phyloP scores from a whole-genome alignment of 2,113 vertebrate genomes.

The Sakesphorus luctuosus region DNA sequence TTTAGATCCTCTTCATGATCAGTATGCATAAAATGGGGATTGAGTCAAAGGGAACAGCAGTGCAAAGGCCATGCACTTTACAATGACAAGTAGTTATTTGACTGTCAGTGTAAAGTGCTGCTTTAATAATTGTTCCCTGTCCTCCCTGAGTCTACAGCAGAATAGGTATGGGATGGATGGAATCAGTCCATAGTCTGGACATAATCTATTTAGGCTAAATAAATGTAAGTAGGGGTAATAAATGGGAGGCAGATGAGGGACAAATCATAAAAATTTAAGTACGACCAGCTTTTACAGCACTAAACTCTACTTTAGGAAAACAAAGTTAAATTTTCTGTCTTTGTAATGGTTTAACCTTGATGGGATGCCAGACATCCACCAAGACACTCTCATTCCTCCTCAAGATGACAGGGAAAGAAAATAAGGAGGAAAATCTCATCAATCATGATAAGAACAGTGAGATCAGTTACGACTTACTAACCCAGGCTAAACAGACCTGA shows the following conservation, averaged over 20 bases:
- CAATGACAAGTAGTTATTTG: neutral
- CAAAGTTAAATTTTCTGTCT: neutral
- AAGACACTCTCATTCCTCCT: neutral
- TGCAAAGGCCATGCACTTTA: neutral
- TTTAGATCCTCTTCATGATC: neutral
- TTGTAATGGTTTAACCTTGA: neutral
- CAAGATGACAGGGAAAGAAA: neutral
- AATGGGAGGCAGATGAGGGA: neutral
- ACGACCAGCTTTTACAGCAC: neutral
- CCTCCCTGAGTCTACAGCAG: neutral
- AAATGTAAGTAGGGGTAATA: neutral
- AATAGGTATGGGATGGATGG: neutral
- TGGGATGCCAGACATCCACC: neutral
- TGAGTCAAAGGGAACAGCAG: neutral
- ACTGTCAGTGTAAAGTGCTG: neutral
- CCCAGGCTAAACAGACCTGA: neutral
- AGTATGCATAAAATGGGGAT: neutral
- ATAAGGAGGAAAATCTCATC: neutral
- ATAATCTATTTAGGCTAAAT: neutral
- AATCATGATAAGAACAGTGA: neutral
- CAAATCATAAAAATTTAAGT: neutral
- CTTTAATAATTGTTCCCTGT: neutral
- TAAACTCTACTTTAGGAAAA: neutral
- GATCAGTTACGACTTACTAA: neutral
- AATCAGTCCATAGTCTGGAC: neutral